Conservation (phyloP, 2,888 invertebrate genomes). For the Oligia fasciuncula region DNA sequence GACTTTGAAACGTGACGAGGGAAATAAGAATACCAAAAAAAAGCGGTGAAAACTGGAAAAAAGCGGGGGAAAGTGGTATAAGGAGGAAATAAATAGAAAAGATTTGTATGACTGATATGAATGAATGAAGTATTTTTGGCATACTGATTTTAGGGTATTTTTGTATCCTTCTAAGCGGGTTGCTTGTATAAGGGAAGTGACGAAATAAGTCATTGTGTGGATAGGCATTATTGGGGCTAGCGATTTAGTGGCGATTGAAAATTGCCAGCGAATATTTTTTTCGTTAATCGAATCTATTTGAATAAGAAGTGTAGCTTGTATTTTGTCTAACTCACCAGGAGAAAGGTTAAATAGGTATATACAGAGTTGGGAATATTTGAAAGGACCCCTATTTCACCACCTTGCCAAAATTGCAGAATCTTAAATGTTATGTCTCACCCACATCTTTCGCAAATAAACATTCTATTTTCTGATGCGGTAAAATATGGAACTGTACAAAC, state of each 20-base stretch:
- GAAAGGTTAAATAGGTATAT: no score
- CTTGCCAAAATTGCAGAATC: no score
- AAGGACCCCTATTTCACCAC: no score
- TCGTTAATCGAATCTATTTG: slow-evolving; percentile 17
- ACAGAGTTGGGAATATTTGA: no score
- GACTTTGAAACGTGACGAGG: slow-evolving; percentile 57
- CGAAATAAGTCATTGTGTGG: slow-evolving; percentile 39
- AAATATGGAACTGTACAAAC: not conserved
- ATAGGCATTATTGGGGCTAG: not conserved
- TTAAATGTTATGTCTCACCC: no score
- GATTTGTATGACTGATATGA: slow-evolving; percentile 53
- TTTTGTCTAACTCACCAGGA: no score
- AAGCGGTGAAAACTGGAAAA: slow-evolving; percentile 12
- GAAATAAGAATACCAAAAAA: slow-evolving; percentile 18
- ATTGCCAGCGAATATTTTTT: slow-evolving; percentile 2
- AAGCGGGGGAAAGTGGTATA: slow-evolving; percentile 9
- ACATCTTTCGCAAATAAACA: no score
- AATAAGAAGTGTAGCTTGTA: no score
- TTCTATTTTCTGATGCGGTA: not conserved
- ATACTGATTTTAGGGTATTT: slow-evolving; percentile 50
- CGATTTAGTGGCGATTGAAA: not conserved
- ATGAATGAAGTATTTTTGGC: slow-evolving; percentile 34
- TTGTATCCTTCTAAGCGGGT: slow-evolving; percentile 45
- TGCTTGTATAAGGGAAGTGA: slow-evolving; percentile 26
- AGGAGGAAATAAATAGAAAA: slow-evolving; percentile 45